Percentiles rank a stretch among this genome's conserved stretches.
Evolutionary conservation across 2,113 vertebrate genomes (phyloP).

Genomic region (Hypomesus transpacificus): DNA sequence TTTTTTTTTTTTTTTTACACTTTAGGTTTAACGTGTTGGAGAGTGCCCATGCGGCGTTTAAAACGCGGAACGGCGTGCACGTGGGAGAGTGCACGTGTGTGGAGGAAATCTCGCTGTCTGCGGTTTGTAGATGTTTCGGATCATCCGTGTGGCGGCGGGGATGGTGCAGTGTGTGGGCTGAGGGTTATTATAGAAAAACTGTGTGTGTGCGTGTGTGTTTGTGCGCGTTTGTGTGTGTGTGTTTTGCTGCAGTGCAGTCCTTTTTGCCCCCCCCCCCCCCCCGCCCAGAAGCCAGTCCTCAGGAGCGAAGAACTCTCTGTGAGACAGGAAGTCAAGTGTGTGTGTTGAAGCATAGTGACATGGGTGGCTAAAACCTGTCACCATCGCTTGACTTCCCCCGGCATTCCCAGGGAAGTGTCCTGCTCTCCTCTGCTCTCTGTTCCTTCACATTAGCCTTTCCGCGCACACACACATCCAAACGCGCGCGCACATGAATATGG

Average conservation of each 20-base stretch:
- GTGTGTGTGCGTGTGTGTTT: too few relatives aligned
- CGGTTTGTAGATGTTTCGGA: too few relatives aligned
- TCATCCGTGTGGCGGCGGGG: too few relatives aligned
- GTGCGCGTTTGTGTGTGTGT: not conserved
- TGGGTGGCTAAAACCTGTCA: conserved; percentile 34
- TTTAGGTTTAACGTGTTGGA: too few relatives aligned
- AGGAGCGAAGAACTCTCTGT: conserved; percentile 30
- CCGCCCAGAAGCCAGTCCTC: conserved; percentile 23
- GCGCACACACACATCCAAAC: conserved; percentile 1
- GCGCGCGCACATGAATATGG: conserved; percentile 1
- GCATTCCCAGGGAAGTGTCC: not conserved
- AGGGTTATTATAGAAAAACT: too few relatives aligned
- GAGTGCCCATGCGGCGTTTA: too few relatives aligned
- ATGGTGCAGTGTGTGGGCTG: not conserved
- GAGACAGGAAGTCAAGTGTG: conserved; percentile 48
- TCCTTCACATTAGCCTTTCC: conserved; percentile 5
- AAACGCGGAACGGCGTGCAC: too few relatives aligned
- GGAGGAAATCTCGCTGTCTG: too few relatives aligned
- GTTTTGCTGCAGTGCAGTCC: conserved; percentile 4
- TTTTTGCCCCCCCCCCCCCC: not conserved
- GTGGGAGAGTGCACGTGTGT: too few relatives aligned
- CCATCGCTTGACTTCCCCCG: conserved; percentile 39
- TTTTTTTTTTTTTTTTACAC: not conserved
- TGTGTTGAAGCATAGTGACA: conserved; percentile 22
- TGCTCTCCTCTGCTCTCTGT: conserved; percentile 5